phyloP scores from a whole-genome alignment of 2,797 vertebrate genomes.

The Morelia viridis region DNA sequence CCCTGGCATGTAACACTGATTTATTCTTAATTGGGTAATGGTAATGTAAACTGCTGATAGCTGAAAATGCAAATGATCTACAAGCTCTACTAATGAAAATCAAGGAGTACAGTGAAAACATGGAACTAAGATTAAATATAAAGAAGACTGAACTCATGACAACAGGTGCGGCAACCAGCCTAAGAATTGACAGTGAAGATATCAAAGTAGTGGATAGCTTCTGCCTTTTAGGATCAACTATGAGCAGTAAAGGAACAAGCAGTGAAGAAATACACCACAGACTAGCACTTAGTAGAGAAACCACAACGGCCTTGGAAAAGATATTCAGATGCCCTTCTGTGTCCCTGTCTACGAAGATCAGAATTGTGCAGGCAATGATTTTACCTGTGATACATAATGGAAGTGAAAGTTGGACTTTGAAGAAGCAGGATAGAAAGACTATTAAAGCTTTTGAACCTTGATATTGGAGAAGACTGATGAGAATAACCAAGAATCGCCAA shows the following conservation, averaged over 20 bases:
- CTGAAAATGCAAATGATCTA: neutral
- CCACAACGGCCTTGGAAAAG: neutral
- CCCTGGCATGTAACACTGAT: neutral
- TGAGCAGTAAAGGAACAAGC: neutral
- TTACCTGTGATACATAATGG: neutral
- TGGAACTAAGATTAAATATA: neutral
- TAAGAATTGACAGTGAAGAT: neutral
- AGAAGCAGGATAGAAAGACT: neutral
- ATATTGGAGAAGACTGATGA: neutral
- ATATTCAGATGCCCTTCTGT: neutral
- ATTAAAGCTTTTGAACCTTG: neutral
- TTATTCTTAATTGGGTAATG: slow-evolving; percentile 2
- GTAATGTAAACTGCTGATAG: neutral
- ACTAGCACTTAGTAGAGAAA: neutral
- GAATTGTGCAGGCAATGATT: neutral
- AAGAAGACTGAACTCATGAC: neutral
- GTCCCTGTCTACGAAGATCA: neutral
- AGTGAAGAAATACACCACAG: neutral
- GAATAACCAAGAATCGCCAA: too few species aligned
- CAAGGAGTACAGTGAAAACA: neutral
- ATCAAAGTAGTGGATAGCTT: neutral
- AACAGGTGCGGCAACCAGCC: neutral
- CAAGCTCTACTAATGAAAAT: neutral
- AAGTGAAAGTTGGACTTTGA: neutral
- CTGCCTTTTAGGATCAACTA: neutral